These are phyloP conservation scores for Amphiprion ocellaris DNA, from an alignment of 2,113 vertebrate species.

Conservation along the genomic window DNA sequence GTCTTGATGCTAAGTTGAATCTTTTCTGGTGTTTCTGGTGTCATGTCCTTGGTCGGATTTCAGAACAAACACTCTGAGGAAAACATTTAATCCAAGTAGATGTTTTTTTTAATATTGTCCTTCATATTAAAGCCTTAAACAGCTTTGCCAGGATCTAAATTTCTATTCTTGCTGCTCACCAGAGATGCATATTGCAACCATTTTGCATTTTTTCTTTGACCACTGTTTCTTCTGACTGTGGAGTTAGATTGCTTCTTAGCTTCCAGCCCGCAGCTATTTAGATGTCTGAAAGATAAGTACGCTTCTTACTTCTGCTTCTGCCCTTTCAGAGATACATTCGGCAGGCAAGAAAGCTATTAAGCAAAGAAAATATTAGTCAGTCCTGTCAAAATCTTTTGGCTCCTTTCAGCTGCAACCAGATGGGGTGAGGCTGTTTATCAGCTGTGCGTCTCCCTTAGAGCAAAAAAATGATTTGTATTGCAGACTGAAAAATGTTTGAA, in stretches of 20 bases:
- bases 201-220: constrained; percentile 9
- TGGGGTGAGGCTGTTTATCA: constrained; percentile 16
- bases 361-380: constrained; percentile 37
- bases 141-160: constrained; percentile 7
- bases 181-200: neutral
- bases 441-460: constrained; percentile 10
- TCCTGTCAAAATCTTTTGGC: constrained; percentile 26
- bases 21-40: too few species aligned
- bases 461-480: constrained; percentile 19
- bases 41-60: too few species aligned
- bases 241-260: constrained; percentile 26
- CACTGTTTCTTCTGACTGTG: neutral
- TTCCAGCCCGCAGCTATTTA: constrained; percentile 12
- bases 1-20: neutral
- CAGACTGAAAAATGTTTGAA: constrained; percentile 18
- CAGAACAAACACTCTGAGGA: too few species aligned
- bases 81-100: neutral
- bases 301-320: constrained; percentile 13
- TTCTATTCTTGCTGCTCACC: neutral
- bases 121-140: neutral
- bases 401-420: constrained; percentile 16
- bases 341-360: constrained; percentile 31
- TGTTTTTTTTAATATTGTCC: neutral
- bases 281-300: constrained; percentile 18
- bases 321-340: constrained; percentile 22